Conservation (phyloP, 2,113 vertebrate species). For the Sciurus niger region DNA sequence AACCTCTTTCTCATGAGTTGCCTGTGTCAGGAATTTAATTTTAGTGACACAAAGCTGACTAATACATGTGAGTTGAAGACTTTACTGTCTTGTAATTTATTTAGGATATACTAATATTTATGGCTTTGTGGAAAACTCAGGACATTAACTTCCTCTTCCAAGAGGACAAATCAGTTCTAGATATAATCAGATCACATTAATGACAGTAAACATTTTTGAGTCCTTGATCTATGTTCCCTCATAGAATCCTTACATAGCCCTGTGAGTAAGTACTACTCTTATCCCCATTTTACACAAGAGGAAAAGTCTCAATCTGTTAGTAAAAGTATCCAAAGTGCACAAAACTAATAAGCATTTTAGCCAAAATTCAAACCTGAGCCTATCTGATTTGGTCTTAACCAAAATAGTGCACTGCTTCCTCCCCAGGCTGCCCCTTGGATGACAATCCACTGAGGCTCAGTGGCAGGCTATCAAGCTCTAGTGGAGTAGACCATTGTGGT, state of each 20-base stretch:
- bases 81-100: neutral
- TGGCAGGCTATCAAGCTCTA: neutral
- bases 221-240: neutral
- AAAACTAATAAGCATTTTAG: neutral
- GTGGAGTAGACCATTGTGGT: neutral
- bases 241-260: neutral
- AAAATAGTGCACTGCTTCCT: neutral
- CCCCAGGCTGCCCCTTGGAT: neutral
- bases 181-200: neutral
- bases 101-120: neutral
- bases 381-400: neutral
- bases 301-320: neutral
- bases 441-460: neutral
- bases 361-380: neutral
- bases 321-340: neutral
- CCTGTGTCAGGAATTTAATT: too few relatives aligned
- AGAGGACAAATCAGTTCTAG: neutral
- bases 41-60: neutral
- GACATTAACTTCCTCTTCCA: slow-evolving; percentile 4
- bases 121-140: slow-evolving; percentile 20
- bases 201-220: neutral
- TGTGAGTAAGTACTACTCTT: neutral
- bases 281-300: neutral
- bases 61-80: neutral
- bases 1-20: neutral